A percentile compares a stretch with the other conserved stretches of the same genome.
phyloP scores from a whole-genome alignment of 2,888 invertebrate genomes.

The Loripinus fragilis region DNA sequence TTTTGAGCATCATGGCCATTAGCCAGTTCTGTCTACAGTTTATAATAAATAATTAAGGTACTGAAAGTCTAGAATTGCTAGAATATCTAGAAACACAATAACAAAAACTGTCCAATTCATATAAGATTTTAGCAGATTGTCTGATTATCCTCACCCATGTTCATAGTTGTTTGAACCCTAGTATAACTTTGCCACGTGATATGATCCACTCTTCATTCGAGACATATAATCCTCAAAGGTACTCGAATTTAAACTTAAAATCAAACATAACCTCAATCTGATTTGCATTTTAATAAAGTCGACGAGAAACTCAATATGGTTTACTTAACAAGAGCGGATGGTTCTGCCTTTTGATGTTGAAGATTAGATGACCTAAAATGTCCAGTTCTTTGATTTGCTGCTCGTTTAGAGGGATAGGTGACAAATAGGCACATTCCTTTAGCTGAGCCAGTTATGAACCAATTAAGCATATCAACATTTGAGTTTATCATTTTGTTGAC shows the following conservation, averaged over 20 bases:
- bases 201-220: not conserved
- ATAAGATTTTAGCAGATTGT: not conserved
- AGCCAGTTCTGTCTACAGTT: no score
- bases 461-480: no score
- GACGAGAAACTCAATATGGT: not conserved
- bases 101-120: no score
- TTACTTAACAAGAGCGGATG: constrained; percentile 14
- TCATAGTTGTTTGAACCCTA: not conserved
- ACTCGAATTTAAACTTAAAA: constrained; percentile 6
- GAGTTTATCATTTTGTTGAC: no score
- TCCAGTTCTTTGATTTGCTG: constrained; percentile 4
- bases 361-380: constrained; percentile 16
- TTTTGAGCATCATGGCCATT: no score
- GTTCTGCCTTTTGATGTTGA: constrained; percentile 3
- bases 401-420: not conserved
- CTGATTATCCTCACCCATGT: not conserved
- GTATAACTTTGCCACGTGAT: not conserved
- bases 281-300: constrained; percentile 18
- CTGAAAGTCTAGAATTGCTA: no score
- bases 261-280: constrained; percentile 9
- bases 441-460: not conserved
- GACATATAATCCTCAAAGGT: constrained; percentile 1
- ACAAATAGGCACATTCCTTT: constrained; percentile 11
- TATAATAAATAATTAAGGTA: no score
- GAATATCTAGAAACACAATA: no score